Base-by-base conservation (phyloP, 2,113 vertebrate species). In the Anolis carolinensis region DNA sequence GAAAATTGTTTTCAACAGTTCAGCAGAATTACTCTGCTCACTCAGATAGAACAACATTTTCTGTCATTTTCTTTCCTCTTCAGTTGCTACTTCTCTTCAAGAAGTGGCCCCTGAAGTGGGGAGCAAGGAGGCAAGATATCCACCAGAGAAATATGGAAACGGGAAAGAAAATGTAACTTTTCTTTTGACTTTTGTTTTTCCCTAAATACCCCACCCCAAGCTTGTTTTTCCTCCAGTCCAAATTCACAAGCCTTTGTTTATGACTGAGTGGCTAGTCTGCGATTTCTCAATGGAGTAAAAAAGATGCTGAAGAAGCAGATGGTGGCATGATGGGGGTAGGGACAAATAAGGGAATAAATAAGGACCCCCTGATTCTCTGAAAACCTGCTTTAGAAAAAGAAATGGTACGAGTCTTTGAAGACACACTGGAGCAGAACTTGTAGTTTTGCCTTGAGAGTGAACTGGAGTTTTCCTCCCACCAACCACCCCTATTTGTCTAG, bases 381-480 rank as follows among this genome's bases (percentile, higher is more conserved):
- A 20, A 48, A 20, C 2, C 11, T n/a, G 18, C 25, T 65, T 55
- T 50, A 59, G 25, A 11, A 67, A 44, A 39, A 36, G 25, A 20
- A 67, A 75, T 48, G 9, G 7, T 71, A 50, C 16, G 13, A 10
- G 32, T 23, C 23, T 25, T 65, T 65, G 27, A 36, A 21, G 34
- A 36, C 36, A 44, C 44, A 13, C 34, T 9, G 8, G n/a, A 21
- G 27, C 6, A 50, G 16, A 81, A 50, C 4, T 7, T 59, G 23
- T 34, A n/a, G n/a, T 67, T 50, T 84, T 48, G 9, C 30, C 9
- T 36, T 32, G 48, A 88, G 23, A 62, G 81, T 25, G 79, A 79
- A 74, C 13, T 86, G 55, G 63, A 10, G 11, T 62, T 79, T 62
- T 83, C 14, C 79, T 67, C 27, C 0, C 65, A 68, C 0, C 82